Evolutionary conservation across 2,113 vertebrate genomes (phyloP).

Genomic region (Paramormyrops kingsleyae): DNA sequence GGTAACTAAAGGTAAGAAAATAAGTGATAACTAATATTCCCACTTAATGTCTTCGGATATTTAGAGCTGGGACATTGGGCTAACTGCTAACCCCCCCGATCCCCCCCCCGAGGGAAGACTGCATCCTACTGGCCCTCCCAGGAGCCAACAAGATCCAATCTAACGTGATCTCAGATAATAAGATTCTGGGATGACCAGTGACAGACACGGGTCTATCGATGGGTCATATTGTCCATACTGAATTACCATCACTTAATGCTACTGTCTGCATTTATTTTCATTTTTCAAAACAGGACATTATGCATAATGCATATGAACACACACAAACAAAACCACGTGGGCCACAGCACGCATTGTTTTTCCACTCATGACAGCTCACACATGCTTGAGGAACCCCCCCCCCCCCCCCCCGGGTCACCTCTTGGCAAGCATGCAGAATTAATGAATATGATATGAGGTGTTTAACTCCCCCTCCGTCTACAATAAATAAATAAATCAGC

Average conservation of each 20-base stretch:
- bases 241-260: not conserved
- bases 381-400: not conserved
- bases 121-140: not conserved
- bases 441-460: conserved; percentile 51
- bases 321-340: not conserved
- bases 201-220: not conserved
- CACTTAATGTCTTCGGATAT: not conserved
- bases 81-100: not conserved
- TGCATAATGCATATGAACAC: not conserved
- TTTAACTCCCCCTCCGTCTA: conserved; percentile 27
- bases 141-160: not conserved
- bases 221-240: not conserved
- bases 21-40: not conserved
- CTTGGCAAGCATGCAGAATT: conserved; percentile 34
- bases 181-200: not conserved
- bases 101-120: not conserved
- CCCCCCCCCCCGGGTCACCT: not conserved
- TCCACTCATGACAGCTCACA: not conserved
- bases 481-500: conserved; percentile 23
- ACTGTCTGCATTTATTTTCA: not conserved
- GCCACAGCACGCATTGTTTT: not conserved
- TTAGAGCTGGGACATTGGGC: not conserved
- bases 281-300: not conserved
- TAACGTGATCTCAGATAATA: not conserved
- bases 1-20: no score